Percentiles rank a stretch among this genome's conserved stretches.
phyloP scores from a whole-genome alignment of 2,888 invertebrate genomes.

The Drosophila algonquin region DNA sequence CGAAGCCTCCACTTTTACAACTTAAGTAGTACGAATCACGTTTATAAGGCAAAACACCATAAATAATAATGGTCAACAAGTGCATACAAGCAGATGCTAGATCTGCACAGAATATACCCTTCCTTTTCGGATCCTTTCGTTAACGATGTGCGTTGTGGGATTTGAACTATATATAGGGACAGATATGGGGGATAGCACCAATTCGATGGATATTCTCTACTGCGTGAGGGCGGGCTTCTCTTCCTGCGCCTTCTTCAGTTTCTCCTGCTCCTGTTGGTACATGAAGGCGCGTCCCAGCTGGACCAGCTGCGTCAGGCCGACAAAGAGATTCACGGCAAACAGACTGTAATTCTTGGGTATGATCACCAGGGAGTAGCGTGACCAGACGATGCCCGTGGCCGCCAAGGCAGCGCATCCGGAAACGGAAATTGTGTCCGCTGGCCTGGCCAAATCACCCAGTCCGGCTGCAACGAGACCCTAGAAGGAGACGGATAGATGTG shows the following conservation, averaged over 20 bases:
- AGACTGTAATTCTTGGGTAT: constrained; percentile 97
- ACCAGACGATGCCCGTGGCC: constrained; percentile 96
- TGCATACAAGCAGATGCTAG: constrained; percentile 1
- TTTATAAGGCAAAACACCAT: constrained; percentile 65
- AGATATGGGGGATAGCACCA: constrained; percentile 30
- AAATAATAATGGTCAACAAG: constrained; percentile 47
- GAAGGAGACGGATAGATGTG: background rate
- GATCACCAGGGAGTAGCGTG: constrained; percentile 96
- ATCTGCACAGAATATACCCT: constrained; percentile 21
- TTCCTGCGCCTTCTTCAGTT: constrained; percentile 43
- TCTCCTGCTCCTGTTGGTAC: constrained; percentile 61
- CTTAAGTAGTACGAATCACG: constrained; percentile 72
- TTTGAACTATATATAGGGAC: constrained; percentile 11
- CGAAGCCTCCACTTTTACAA: constrained; percentile 64
- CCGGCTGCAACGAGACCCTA: constrained; percentile 91
- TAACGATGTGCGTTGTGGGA: constrained; percentile 36
- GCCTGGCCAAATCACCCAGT: constrained; percentile 93
- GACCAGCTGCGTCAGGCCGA: constrained; percentile 92
- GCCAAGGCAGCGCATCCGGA: constrained; percentile 94
- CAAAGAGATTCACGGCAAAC: constrained; percentile 98
- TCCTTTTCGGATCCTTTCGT: constrained; percentile 13
- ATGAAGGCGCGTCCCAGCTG: constrained; percentile 89
- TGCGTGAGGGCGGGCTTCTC: constrained; percentile 16
- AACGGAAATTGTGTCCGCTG: constrained; percentile 93
- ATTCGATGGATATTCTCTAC: constrained; percentile 19